Evolutionary conservation across 2,797 vertebrate species (phyloP).

Genomic region (Cetoscarus ocellatus): DNA sequence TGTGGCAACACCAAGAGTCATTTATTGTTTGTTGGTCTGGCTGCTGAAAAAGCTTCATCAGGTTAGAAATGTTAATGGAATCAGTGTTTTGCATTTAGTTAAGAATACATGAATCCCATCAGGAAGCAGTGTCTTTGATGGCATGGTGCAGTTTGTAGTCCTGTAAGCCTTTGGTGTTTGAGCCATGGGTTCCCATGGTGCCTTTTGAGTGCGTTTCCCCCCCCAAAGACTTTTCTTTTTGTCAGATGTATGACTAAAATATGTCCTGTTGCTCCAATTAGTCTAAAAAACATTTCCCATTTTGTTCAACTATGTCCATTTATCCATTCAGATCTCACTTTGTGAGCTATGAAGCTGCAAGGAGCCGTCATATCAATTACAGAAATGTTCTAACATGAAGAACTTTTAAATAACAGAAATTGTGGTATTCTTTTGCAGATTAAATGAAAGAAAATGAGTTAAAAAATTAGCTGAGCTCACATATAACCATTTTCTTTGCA

Average conservation of each 20-base stretch:
- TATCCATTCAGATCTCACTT: neutral
- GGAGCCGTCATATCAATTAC: neutral
- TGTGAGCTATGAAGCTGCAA: neutral
- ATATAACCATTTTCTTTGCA: neutral
- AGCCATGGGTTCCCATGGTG: conserved; percentile 2
- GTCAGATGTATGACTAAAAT: conserved; percentile 7
- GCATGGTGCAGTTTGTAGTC: neutral
- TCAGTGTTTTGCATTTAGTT: conserved; percentile 15
- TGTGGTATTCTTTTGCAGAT: no score
- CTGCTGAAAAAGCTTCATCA: conserved; percentile 21
- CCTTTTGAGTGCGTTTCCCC: neutral
- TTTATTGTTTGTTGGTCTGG: conserved; percentile 42
- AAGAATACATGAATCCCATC: conserved; percentile 1
- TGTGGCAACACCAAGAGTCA: conserved; percentile 13
- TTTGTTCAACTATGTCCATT: neutral
- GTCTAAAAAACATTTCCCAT: neutral
- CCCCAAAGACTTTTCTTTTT: neutral
- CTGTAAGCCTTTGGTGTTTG: neutral
- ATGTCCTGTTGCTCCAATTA: neutral
- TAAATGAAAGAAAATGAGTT: no score
- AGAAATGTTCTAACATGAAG: conserved; percentile 1
- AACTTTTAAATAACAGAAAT: no score
- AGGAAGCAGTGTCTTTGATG: conserved; percentile 12
- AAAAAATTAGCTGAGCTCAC: no score
- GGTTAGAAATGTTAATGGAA: conserved; percentile 3